Base-by-base conservation (phyloP, 2,797 vertebrate species). In the Lophius americanus region DNA sequence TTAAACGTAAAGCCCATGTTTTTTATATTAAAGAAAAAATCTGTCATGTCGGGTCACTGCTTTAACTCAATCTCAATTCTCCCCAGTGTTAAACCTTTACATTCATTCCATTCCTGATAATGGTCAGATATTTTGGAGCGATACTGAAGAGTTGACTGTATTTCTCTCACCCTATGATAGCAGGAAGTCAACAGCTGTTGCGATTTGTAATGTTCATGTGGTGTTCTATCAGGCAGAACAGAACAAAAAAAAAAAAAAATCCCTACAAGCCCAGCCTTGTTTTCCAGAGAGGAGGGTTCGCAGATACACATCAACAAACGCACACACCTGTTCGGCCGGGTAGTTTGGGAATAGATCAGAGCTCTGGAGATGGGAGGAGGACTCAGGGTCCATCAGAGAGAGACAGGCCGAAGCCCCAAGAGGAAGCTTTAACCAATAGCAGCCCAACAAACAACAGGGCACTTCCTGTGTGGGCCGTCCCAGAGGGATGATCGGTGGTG, bases 281-380 rank as follows among this genome's bases (percentile, higher is more conserved):
- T 76, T 80, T 70, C 70, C 60, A 68, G 75, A 65, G 35, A 76
- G 23, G 23, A 23, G 23, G 23, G 23, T 48, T 12, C 75, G 54
- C 36, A 60, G 65, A 67, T 52, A 73, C 50, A 56, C 43, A 67
- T 56, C 67, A 66, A 63, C 54, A 58, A 51, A 65, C 64, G 46
- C 60, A 70, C 68, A 81, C 84, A 85, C 84, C 80, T 86, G 81
- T 81, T 78, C 14, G 2, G 14, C 56, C 72, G 69, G 77, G 87
- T 68, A 85, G 81, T 85, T 70, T 84, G 88, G 86, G 91, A 88
- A 88, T 85, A 89, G 50, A 53, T 51, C 60, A 14, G 39, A 61
- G 71, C 85, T 84, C 84, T 63, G 57, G 85, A 73, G 83, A 85
- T 64, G 61, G 51, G 37, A 74, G 57, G 63, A 75, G 70, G 70